A percentile compares a stretch with the other conserved stretches of the same genome.
Evolutionary conservation across 23 tunicate genomes (phyloP).

Genomic region (Halocynthia roretzi): DNA sequence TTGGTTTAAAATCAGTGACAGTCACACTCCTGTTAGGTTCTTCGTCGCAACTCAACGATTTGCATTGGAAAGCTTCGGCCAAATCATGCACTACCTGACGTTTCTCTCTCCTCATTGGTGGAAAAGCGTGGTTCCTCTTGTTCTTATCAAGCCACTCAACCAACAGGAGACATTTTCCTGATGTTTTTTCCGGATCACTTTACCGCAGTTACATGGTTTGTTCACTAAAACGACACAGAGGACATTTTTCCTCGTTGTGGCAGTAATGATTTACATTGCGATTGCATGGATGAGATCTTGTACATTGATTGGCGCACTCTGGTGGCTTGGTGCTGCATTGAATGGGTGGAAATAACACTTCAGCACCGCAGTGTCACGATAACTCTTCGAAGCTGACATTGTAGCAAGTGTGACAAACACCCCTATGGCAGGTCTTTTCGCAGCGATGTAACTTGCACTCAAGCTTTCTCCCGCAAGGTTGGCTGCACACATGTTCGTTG

Average conservation of each 20-base stretch:
- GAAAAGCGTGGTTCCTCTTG: constrained; percentile 46
- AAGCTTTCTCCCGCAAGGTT: constrained; percentile 71
- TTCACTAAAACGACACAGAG: constrained; percentile 87
- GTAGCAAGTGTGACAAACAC: constrained; percentile 77
- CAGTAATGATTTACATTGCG: constrained; percentile 94
- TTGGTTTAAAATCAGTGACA: too few species aligned
- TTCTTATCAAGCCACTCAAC: constrained; percentile 44
- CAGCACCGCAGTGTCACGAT: constrained; percentile 78
- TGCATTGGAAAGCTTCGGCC: constrained; percentile 78
- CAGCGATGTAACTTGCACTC: constrained; percentile 76
- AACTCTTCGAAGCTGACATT: constrained; percentile 92
- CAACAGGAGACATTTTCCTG: constrained; percentile 80
- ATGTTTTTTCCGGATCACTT: constrained; percentile 58
- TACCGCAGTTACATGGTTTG: constrained; percentile 91
- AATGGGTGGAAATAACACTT: constrained; percentile 86
- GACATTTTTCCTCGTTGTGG: constrained; percentile 86
- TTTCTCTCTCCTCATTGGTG: constrained; percentile 66
- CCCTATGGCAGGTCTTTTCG: constrained; percentile 77
- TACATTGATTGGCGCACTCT: constrained; percentile 59
- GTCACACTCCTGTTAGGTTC: constrained; percentile 85
- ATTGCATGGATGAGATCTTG: constrained; percentile 58
- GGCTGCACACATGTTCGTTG: constrained; percentile 60
- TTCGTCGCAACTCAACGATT: constrained; percentile 49
- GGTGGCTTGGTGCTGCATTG: constrained; percentile 94
- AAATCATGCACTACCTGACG: constrained; percentile 84